A percentile compares a stretch with the other conserved stretches of the same genome.
Conservation (phyloP, 2,113 vertebrate species). For the Ranitomeya variabilis region DNA sequence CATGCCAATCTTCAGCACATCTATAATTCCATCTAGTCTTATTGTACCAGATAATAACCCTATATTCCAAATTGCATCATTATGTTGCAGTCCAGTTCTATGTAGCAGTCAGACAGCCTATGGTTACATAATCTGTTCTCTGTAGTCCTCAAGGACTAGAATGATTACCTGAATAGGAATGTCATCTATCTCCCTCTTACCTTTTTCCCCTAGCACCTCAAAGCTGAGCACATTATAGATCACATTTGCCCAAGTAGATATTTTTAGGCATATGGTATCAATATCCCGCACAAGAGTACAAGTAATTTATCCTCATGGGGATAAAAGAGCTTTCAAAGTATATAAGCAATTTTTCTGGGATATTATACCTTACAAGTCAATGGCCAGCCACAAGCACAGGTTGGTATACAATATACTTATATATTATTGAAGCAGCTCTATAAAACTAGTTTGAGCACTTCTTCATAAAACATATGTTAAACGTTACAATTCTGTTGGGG, state of each 20-base stretch:
- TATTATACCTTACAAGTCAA: neutral
- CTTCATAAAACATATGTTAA: too few species aligned
- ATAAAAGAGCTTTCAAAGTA: neutral
- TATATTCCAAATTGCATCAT: neutral
- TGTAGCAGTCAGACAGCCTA: neutral
- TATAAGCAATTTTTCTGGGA: neutral
- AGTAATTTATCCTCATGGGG: constrained; percentile 28
- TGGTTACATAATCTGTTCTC: neutral
- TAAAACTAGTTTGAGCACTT: too few species aligned
- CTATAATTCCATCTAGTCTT: neutral
- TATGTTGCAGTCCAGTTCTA: neutral
- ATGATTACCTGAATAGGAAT: constrained; percentile 24
- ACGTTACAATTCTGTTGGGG: too few species aligned
- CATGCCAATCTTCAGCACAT: neutral
- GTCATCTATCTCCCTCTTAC: constrained; percentile 21
- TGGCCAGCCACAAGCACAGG: neutral
- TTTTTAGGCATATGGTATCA: constrained; percentile 20
- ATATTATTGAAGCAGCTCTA: too few species aligned
- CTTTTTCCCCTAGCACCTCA: constrained; percentile 10
- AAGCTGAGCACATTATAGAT: constrained; percentile 17
- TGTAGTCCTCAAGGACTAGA: neutral
- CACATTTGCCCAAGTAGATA: neutral
- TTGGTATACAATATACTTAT: neutral
- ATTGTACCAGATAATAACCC: neutral
- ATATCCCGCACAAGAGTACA: constrained; percentile 2